These are phyloP conservation scores for Rattus norvegicus DNA, from an alignment of 2,113 vertebrate genomes.

Conservation along the genomic window DNA sequence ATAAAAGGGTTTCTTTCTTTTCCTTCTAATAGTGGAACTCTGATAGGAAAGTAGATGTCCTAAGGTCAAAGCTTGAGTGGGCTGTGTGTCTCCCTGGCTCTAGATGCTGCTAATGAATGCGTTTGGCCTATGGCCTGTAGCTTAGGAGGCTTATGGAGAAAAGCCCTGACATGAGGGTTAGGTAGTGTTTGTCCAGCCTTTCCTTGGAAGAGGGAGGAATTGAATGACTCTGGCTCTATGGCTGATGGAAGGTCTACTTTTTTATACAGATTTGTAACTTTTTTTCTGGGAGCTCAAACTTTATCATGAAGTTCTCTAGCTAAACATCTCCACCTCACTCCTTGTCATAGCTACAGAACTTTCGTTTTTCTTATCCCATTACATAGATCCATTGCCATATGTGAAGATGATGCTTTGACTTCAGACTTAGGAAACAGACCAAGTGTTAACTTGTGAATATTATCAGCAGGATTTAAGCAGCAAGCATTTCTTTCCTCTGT, in stretches of 20 bases:
- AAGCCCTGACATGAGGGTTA: background rate
- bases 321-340: background rate
- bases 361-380: background rate
- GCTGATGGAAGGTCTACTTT: background rate
- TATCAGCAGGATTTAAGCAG: background rate
- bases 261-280: background rate
- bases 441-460: background rate
- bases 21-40: background rate
- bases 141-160: background rate
- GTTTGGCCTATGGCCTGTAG: background rate
- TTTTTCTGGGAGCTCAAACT: background rate
- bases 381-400: conserved; percentile 37
- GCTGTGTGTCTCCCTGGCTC: background rate
- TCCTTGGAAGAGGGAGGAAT: background rate
- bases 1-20: background rate
- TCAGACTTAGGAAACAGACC: background rate
- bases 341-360: background rate
- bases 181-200: background rate
- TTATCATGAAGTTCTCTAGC: background rate
- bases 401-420: conserved; percentile 12
- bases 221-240: background rate
- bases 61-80: background rate
- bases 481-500: background rate
- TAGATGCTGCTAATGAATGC: background rate
- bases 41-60: background rate